These are phyloP conservation scores for Mormyrus lacerda DNA, from an alignment of 2,113 vertebrate genomes.

Conservation along the genomic window DNA sequence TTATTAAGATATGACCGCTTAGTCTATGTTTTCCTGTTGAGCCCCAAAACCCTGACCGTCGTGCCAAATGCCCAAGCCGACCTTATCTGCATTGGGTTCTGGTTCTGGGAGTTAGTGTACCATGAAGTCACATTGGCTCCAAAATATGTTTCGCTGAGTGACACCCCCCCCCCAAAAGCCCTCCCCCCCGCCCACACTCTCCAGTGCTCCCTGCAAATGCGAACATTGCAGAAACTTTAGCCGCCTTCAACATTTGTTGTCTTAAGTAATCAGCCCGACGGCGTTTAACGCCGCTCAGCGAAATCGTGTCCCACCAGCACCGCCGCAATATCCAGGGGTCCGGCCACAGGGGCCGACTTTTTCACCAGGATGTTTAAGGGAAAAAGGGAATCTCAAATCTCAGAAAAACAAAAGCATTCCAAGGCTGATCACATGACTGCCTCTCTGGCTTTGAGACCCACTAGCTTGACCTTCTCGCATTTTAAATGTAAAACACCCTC, in stretches of 20 bases:
- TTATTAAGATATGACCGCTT: neutral
- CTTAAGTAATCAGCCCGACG: neutral
- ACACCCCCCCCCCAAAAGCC: neutral
- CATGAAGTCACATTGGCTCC: neutral
- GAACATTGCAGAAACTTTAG: neutral
- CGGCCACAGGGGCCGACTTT: neutral
- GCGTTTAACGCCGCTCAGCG: no score
- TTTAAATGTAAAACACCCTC: slow-evolving; percentile 49
- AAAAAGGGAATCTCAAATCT: slow-evolving; percentile 41
- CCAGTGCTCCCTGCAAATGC: neutral
- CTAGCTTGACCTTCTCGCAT: slow-evolving; percentile 50
- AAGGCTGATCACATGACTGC: slow-evolving; percentile 48
- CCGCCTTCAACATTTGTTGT: neutral
- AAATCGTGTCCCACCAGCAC: neutral
- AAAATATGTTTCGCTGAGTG: neutral
- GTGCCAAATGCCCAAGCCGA: neutral
- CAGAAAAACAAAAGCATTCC: slow-evolving; percentile 30
- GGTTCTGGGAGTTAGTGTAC: neutral
- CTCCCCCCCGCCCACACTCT: neutral
- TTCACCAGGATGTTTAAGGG: slow-evolving; percentile 53
- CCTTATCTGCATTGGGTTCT: neutral
- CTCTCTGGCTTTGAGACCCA: slow-evolving; percentile 45
- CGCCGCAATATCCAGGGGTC: slow-evolving; percentile 23
- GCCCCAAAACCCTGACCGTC: neutral
- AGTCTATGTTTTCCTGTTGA: neutral